Evolutionary conservation across 2,797 vertebrate genomes (phyloP).

Genomic region (Poeciliopsis presidionis): DNA sequence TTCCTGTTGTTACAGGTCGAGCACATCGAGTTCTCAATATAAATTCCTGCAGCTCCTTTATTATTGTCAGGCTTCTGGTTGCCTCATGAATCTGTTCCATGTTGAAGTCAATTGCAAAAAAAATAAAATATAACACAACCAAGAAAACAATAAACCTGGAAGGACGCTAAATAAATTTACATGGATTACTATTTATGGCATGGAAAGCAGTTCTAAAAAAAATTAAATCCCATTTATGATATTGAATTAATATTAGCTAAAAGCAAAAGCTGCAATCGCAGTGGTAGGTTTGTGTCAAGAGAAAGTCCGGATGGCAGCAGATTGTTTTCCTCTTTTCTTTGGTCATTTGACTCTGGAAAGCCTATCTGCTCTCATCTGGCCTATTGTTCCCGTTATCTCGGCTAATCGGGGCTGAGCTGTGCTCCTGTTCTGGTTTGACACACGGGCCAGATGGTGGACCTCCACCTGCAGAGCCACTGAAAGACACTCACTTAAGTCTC

Average conservation of each 20-base stretch:
- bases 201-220: conserved; percentile 7
- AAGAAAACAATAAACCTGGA: background rate
- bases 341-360: conserved; percentile 58
- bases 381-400: conserved; percentile 75
- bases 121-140: background rate
- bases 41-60: background rate
- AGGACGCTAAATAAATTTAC: background rate
- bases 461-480: conserved; percentile 67
- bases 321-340: conserved; percentile 36
- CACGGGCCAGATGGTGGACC: conserved; percentile 73
- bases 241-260: background rate
- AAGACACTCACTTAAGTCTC: conserved; percentile 65
- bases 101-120: background rate
- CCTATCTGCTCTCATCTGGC: conserved; percentile 77
- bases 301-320: conserved; percentile 43
- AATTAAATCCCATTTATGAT: background rate
- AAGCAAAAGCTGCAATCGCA: background rate
- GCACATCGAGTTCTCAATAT: background rate
- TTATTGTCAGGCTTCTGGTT: background rate
- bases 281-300: conserved; percentile 13
- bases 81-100: background rate
- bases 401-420: conserved; percentile 63
- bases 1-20: background rate
- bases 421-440: conserved; percentile 45
- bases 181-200: background rate